phyloP scores from a whole-genome alignment of 2,797 vertebrate species.

The Enteromius thamalakanensis region DNA sequence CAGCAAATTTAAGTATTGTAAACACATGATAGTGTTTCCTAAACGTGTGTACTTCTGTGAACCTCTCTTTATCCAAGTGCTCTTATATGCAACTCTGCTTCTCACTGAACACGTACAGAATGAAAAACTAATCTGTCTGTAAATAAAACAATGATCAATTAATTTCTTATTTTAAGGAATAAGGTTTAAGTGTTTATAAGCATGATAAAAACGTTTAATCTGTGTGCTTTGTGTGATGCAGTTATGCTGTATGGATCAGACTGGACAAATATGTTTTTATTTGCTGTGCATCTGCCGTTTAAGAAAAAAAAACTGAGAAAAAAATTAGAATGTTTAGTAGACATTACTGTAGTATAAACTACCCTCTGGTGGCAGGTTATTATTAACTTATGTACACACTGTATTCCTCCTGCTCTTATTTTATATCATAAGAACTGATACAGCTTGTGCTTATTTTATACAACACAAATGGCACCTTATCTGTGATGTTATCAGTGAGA shows the following conservation, averaged over 20 bases:
- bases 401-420: neutral
- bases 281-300: neutral
- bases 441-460: neutral
- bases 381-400: neutral
- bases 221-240: neutral
- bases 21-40: neutral
- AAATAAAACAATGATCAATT: neutral
- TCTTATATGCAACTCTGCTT: conserved; percentile 22
- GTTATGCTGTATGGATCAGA: neutral
- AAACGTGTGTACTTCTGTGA: neutral
- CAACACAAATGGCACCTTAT: conserved; percentile 7
- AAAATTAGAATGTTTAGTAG: neutral
- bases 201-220: conserved; percentile 4
- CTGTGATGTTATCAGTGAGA: neutral
- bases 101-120: neutral
- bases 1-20: neutral
- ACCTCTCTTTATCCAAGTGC: conserved; percentile 23
- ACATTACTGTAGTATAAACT: conserved; percentile 18
- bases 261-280: conserved; percentile 18
- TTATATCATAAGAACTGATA: neutral
- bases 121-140: neutral
- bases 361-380: neutral
- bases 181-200: neutral
- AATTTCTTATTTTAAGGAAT: conserved; percentile 6
- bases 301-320: neutral